These are phyloP conservation scores for Platerodrilus igneus DNA, from an alignment of 2,888 invertebrate species.

Conservation along the genomic window DNA sequence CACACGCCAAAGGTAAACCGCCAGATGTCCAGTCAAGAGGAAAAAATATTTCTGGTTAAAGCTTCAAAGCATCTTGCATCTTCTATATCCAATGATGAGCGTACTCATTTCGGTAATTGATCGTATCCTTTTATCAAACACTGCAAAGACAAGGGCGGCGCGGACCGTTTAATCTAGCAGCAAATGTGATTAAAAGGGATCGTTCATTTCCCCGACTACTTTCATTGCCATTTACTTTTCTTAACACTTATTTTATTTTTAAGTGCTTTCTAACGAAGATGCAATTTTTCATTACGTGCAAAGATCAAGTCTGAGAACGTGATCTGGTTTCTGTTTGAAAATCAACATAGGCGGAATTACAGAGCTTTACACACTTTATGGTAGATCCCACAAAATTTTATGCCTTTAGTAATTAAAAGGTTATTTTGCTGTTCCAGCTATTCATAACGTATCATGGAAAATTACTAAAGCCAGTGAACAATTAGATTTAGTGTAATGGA, in stretches of 20 bases:
- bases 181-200: constrained; percentile 41
- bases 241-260: constrained; percentile 35
- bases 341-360: constrained; percentile 24
- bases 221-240: constrained; percentile 35
- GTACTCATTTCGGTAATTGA: constrained; percentile 43
- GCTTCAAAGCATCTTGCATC: constrained; percentile 40
- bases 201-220: constrained; percentile 20
- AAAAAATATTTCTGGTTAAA: constrained; percentile 44
- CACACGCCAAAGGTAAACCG: constrained; percentile 35
- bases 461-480: too few relatives aligned
- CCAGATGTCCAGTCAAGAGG: constrained; percentile 41
- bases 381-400: too few relatives aligned
- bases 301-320: constrained; percentile 56
- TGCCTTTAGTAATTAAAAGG: too few relatives aligned
- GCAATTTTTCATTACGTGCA: constrained; percentile 68
- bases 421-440: too few relatives aligned
- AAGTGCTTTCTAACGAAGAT: constrained; percentile 37
- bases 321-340: constrained; percentile 47
- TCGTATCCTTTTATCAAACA: constrained; percentile 35
- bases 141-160: constrained; percentile 38
- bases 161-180: constrained; percentile 42
- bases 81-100: constrained; percentile 40
- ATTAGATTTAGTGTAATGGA: too few relatives aligned
- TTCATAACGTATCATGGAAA: too few relatives aligned
- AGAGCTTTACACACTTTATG: too few relatives aligned